Conservation (phyloP, 2,113 vertebrate genomes). For the Myiozetetes cayanensis region DNA sequence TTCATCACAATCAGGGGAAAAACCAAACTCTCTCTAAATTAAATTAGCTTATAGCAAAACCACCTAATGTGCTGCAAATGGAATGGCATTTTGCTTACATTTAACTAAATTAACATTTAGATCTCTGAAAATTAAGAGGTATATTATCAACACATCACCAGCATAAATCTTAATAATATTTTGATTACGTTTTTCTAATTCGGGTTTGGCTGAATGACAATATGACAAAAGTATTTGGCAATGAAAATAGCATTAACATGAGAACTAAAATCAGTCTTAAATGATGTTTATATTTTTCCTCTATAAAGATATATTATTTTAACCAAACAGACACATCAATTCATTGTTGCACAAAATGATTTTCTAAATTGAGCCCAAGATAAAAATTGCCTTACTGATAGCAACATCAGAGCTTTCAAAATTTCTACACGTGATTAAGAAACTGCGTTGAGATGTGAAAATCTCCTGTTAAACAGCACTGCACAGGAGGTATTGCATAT, state of each 20-base stretch:
- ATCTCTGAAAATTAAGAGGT: not conserved
- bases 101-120: not conserved
- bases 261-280: not conserved
- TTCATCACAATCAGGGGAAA: not conserved
- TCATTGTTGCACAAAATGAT: not conserved
- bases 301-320: not conserved
- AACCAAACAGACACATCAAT: not conserved
- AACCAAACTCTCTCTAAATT: not conserved
- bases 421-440: not conserved
- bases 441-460: not conserved
- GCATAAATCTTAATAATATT: not conserved
- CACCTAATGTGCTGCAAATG: not conserved
- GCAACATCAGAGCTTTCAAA: not conserved
- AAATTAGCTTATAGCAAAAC: not conserved
- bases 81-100: not conserved
- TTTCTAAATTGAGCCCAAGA: not conserved
- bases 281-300: not conserved
- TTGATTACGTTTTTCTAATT: not conserved
- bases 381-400: not conserved
- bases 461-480: not conserved
- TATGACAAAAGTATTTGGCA: not conserved
- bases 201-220: not conserved
- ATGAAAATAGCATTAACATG: not conserved
- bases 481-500: not conserved
- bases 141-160: not conserved